These are phyloP conservation scores for Amblyornis subalaris DNA, from an alignment of 2,113 vertebrate genomes.

Conservation along the genomic window DNA sequence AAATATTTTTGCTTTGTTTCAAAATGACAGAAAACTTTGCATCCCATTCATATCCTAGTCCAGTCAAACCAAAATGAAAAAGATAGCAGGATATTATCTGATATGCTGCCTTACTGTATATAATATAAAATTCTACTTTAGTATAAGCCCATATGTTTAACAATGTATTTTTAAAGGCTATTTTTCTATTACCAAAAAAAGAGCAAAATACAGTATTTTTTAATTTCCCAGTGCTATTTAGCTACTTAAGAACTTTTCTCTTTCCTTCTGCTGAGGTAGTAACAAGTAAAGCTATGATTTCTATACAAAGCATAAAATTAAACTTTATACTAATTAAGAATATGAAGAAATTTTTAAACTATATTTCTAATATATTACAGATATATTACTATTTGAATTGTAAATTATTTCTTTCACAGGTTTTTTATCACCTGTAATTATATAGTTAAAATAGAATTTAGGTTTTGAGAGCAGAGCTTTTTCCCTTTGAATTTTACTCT, in stretches of 20 bases:
- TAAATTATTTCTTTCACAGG: constrained; percentile 16
- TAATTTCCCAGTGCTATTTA: constrained; percentile 68
- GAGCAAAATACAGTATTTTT: constrained; percentile 67
- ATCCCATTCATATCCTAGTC: constrained; percentile 2
- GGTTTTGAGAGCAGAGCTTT: constrained; percentile 6
- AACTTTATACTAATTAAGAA: constrained; percentile 29
- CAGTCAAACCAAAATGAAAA: constrained; percentile 11
- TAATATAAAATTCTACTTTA: constrained; percentile 66
- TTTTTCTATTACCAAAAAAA: constrained; percentile 71
- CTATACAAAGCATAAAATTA: neutral
- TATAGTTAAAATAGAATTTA: neutral
- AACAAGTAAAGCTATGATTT: constrained; percentile 13
- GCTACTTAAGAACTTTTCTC: constrained; percentile 19
- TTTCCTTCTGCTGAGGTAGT: constrained; percentile 25
- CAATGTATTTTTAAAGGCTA: constrained; percentile 73
- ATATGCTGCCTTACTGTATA: constrained; percentile 77
- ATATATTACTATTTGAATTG: constrained; percentile 19
- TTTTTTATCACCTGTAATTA: constrained; percentile 25
- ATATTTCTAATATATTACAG: constrained; percentile 43
- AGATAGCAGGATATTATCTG: neutral
- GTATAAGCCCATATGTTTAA: constrained; percentile 57
- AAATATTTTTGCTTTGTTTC: constrained; percentile 32
- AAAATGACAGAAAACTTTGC: neutral
- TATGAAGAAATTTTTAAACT: constrained; percentile 24
- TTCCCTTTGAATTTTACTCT: neutral